A percentile compares a stretch with the other conserved stretches of the same genome.
Conservation (phyloP, 2,113 vertebrate species). For the Turdus rufiventris region DNA sequence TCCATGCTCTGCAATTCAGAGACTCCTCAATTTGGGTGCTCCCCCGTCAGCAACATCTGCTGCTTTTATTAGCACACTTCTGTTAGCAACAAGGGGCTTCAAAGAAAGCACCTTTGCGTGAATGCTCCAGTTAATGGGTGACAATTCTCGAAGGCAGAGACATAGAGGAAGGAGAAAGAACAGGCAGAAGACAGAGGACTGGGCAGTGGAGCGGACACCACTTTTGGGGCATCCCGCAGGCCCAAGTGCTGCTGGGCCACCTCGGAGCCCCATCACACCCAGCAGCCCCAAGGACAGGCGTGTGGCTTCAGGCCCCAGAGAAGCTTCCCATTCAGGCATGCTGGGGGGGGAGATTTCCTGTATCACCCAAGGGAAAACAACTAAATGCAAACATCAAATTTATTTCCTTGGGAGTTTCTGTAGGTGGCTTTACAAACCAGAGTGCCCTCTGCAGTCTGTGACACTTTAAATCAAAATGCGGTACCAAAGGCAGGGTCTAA, state of each 20-base stretch:
- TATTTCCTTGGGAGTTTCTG: not conserved
- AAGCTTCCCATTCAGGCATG: not conserved
- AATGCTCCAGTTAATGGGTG: not conserved
- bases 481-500: not conserved
- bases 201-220: rapidly evolving
- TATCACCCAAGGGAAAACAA: not conserved
- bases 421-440: not conserved
- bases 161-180: not conserved
- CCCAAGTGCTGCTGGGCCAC: not conserved
- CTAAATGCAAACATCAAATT: not conserved
- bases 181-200: not conserved
- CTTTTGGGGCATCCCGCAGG: rapidly evolving
- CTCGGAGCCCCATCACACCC: rapidly evolving
- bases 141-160: not conserved
- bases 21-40: not conserved
- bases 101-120: rapidly evolving
- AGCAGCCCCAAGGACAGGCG: not conserved
- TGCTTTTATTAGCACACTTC: not conserved
- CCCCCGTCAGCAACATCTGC: not conserved
- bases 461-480: not conserved
- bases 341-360: not conserved
- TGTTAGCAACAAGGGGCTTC: not conserved
- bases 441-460: not conserved
- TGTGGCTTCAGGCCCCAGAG: rapidly evolving
- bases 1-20: not conserved